Evolutionary conservation across 2,888 invertebrate species (phyloP), one percentile per base, ranked within the genome.

Genomic region (Hanleya hanleyi): DNA sequence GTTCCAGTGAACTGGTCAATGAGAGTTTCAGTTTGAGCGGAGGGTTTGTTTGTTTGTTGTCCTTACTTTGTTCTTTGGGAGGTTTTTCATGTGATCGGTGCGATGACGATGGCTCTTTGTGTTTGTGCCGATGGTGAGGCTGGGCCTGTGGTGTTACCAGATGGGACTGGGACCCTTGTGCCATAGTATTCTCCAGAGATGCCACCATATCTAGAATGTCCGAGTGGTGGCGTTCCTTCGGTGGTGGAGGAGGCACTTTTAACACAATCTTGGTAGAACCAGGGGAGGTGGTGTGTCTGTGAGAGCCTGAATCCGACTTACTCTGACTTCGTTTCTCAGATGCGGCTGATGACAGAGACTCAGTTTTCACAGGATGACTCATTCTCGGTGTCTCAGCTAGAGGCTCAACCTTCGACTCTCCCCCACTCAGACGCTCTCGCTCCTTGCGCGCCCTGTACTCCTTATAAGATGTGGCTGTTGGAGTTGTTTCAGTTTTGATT

Each of bases 381-480:
- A 22, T 57, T 26, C 32, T 29, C 5, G 32, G 4, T n/a, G n/a
- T n/a, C n/a, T n/a, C n/a, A n/a, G n/a, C n/a, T n/a, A n/a, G n/a
- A n/a, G n/a, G n/a, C n/a, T n/a, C n/a, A n/a, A n/a, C n/a, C n/a
- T n/a, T n/a, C n/a, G n/a, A n/a, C 15, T 57, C 32, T 4, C 57
- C 57, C 18, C n/a, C 18, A 47, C 47, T 47, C 50, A 50, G 29
- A 32, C 41, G 18, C 33, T 68, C 49, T 18, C 68, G 33, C 37
- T 33, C 69, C 38, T 69, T 69, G 18, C 50, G 35, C 37, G 57
- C 69, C n/a, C 38, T 62, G 49, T 69, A 69, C 5, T 69, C 69
- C 32, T 69, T 69, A 51, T 49, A 67, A 4, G 38, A 37, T 18
- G 64, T 64, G 7, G 57, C 22, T 36, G 35, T 64, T 22, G 36